Percentiles rank a stretch among this genome's conserved stretches.
These are phyloP conservation scores for Argyra leucocephala DNA, from an alignment of 2,888 invertebrate genomes.

Conservation along the genomic window DNA sequence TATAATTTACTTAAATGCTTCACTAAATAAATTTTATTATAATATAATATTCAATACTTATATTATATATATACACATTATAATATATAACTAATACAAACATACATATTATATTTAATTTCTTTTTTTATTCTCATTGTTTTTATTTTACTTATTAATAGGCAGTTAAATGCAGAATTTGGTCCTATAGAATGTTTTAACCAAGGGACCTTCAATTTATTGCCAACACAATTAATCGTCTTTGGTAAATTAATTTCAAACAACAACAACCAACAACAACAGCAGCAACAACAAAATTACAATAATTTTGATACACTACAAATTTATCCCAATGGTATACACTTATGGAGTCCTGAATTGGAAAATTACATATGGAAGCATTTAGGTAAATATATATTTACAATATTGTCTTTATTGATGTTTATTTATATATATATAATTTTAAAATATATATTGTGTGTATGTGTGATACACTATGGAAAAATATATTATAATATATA, in stretches of 20 bases:
- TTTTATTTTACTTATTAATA: slow-evolving; percentile 25
- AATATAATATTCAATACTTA: not conserved
- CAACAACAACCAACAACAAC: slow-evolving; percentile 7
- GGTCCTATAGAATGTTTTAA: slow-evolving; percentile 39
- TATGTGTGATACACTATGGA: too few species aligned
- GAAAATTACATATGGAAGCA: slow-evolving; percentile 43
- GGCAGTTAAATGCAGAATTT: slow-evolving; percentile 42
- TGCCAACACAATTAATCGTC: slow-evolving; percentile 42
- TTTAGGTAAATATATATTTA: slow-evolving; percentile 35
- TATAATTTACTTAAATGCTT: not conserved
- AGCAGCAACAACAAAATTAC: slow-evolving; percentile 22
- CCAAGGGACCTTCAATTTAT: slow-evolving; percentile 39
- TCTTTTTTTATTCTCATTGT: slow-evolving; percentile 9
- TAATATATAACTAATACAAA: too few species aligned
- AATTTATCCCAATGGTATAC: slow-evolving; percentile 41
- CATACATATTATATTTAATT: not conserved
- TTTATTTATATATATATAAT: too few species aligned
- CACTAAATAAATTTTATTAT: slow-evolving; percentile 5
- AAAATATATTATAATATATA: too few species aligned
- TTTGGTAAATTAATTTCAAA: slow-evolving; percentile 39
- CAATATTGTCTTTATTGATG: not conserved
- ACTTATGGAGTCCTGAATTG: slow-evolving; percentile 41
- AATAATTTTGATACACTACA: slow-evolving; percentile 31
- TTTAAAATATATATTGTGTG: too few species aligned
- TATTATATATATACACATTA: not conserved